phyloP scores from a whole-genome alignment of 2,888 invertebrate species.

The Diogma glabrata region DNA sequence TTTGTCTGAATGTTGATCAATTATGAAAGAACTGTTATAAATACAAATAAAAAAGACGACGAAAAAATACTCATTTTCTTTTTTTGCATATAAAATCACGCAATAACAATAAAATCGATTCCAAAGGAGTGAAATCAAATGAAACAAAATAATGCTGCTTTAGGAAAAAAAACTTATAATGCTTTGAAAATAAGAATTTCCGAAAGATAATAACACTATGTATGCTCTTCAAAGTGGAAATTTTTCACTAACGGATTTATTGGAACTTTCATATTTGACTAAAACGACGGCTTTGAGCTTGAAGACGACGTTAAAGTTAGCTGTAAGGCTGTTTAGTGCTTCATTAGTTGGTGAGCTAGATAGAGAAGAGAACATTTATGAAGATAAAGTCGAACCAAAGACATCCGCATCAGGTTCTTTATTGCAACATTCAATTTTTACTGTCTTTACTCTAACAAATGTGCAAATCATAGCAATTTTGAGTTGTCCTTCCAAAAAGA shows the following conservation, averaged over 20 bases:
- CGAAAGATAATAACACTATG: too few species aligned
- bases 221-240: not conserved
- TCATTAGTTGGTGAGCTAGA: not conserved
- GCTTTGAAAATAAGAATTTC: too few species aligned
- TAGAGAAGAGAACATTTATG: not conserved
- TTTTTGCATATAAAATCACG: too few species aligned
- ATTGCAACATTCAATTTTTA: not conserved
- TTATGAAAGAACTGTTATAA: too few species aligned
- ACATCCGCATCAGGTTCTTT: not conserved
- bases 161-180: too few species aligned
- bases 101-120: too few species aligned
- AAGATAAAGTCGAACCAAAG: not conserved
- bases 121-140: too few species aligned
- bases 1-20: too few species aligned
- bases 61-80: too few species aligned
- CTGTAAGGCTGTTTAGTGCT: not conserved
- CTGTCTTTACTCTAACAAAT: not conserved
- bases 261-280: not conserved
- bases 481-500: not conserved
- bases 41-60: too few species aligned
- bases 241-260: not conserved
- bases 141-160: too few species aligned
- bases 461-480: not conserved
- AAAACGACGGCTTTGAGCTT: not conserved
- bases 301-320: not conserved